These are phyloP conservation scores for Myotis brandtii DNA, from an alignment of 2,113 vertebrate genomes.

Conservation along the genomic window DNA sequence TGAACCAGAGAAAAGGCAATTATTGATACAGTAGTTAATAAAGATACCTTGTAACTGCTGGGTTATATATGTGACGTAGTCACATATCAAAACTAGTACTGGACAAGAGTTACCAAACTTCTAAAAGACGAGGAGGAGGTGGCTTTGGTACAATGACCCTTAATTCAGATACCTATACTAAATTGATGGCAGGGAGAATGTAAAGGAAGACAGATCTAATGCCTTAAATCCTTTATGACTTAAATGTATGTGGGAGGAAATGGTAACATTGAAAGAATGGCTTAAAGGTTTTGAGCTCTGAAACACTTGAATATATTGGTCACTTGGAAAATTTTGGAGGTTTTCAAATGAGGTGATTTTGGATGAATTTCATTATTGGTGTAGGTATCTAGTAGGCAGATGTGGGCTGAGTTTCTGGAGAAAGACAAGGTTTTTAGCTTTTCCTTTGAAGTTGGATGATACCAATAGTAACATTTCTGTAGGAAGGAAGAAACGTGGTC, in stretches of 20 bases:
- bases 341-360: not conserved
- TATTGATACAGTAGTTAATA: not conserved
- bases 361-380: not conserved
- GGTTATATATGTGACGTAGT: not conserved
- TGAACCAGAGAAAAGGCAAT: not conserved
- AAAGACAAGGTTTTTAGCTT: not conserved
- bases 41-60: not conserved
- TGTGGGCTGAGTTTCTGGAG: not conserved
- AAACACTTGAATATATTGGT: not conserved
- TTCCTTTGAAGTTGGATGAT: conserved; percentile 16
- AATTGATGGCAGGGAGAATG: not conserved
- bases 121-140: not conserved
- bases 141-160: not conserved
- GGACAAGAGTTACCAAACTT: not conserved
- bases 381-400: not conserved
- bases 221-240: not conserved
- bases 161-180: not conserved
- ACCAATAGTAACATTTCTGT: not conserved
- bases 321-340: not conserved
- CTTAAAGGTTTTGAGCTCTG: conserved; percentile 37
- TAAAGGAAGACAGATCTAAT: not conserved
- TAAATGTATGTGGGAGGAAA: not conserved
- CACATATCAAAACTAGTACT: not conserved
- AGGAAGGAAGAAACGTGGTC: not conserved
- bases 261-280: not conserved